These are phyloP conservation scores for Eucera pruinosa DNA, from an alignment of 2,888 invertebrate genomes.

Conservation along the genomic window DNA sequence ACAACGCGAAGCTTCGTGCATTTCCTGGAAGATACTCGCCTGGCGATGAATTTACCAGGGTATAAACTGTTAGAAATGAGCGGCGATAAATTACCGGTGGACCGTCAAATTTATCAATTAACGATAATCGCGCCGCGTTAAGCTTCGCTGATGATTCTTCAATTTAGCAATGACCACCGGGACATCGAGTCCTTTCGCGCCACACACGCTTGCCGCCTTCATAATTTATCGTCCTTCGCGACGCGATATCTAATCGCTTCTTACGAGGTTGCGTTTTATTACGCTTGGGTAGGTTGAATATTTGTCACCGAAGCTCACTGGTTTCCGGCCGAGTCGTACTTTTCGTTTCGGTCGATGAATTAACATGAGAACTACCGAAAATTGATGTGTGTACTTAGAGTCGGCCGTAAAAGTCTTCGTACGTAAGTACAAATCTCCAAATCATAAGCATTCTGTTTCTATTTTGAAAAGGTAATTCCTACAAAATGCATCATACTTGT, in stretches of 20 bases:
- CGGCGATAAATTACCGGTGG: conserved; percentile 61
- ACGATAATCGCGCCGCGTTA: conserved; percentile 66
- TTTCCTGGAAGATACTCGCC: conserved; percentile 52
- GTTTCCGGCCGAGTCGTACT: conserved; percentile 41
- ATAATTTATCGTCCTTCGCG: conserved; percentile 64
- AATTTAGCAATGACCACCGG: conserved; percentile 69
- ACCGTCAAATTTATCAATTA: conserved; percentile 74
- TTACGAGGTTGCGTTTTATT: not conserved
- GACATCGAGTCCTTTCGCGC: conserved; percentile 35
- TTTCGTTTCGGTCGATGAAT: conserved; percentile 43
- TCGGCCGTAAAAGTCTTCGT: too few relatives aligned
- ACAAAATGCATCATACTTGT: too few relatives aligned
- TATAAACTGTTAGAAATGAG: conserved; percentile 63
- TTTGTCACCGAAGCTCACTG: conserved; percentile 63
- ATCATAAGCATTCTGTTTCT: too few relatives aligned
- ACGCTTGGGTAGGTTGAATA: conserved; percentile 40
- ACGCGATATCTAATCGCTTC: conserved; percentile 65
- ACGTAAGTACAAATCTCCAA: too few relatives aligned
- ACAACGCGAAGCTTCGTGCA: conserved; percentile 23
- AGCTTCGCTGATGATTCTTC: conserved; percentile 66
- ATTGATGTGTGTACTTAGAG: too few relatives aligned
- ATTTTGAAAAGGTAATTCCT: too few relatives aligned
- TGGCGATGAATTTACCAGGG: conserved; percentile 40
- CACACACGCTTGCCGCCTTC: conserved; percentile 38
- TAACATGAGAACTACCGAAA: too few relatives aligned